phyloP scores from a whole-genome alignment of 2,797 vertebrate species.

The Phrynocephalus guinanensis region DNA sequence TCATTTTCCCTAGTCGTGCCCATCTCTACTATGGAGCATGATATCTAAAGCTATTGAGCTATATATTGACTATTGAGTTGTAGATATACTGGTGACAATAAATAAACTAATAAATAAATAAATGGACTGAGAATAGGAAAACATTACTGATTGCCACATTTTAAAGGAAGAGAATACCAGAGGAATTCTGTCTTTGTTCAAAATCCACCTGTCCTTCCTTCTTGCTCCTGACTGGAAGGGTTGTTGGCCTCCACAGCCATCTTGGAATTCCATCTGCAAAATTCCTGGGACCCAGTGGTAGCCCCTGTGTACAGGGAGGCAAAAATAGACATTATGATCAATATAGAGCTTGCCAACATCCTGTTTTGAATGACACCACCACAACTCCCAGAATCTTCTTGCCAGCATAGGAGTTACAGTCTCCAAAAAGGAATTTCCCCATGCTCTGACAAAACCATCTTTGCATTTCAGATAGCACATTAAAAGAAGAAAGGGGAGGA shows the following conservation, averaged over 20 bases:
- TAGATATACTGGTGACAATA: background rate
- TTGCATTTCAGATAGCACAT: background rate
- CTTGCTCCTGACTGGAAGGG: background rate
- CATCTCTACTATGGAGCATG: background rate
- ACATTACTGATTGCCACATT: background rate
- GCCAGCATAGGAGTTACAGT: no score
- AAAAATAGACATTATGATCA: background rate
- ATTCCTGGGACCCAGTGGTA: background rate
- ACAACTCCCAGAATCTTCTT: no score
- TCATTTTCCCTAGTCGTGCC: no score
- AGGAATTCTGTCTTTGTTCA: background rate
- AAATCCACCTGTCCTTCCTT: background rate
- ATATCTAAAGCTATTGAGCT: no score
- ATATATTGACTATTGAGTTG: no score
- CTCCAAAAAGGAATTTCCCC: no score
- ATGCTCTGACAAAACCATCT: background rate
- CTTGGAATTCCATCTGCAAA: background rate
- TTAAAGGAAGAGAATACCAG: background rate
- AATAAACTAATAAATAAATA: constrained; percentile 30
- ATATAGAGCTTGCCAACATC: no score
- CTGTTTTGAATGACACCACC: no score
- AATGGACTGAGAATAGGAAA: background rate
- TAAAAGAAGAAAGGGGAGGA: background rate
- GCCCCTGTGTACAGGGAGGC: no score
- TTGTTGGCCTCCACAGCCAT: background rate